phyloP scores from a whole-genome alignment of 2,888 invertebrate genomes.

The Anoplius nigerrimus region DNA sequence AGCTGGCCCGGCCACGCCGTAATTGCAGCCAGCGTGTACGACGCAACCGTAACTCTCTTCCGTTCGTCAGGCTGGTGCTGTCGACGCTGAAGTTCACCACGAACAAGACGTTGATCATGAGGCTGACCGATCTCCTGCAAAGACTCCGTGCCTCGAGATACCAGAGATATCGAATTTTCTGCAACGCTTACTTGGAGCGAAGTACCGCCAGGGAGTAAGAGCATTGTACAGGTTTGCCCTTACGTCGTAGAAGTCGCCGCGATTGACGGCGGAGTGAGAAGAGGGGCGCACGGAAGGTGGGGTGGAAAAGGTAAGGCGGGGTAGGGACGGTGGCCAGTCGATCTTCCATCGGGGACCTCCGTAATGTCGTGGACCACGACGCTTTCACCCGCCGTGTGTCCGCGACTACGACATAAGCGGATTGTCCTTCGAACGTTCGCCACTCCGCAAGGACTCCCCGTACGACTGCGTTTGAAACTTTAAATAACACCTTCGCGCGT shows the following conservation, averaged over 20 bases:
- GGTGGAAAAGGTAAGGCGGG: no score
- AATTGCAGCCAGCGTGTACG: no score
- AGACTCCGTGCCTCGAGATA: slow-evolving; percentile 60
- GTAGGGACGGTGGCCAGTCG: no score
- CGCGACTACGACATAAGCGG: slow-evolving; percentile 25
- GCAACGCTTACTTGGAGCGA: slow-evolving; percentile 53
- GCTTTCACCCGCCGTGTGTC: no score
- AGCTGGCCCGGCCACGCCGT: no score
- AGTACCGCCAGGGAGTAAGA: slow-evolving; percentile 61
- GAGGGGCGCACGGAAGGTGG: no score
- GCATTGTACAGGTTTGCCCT: slow-evolving; percentile 17
- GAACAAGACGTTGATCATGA: slow-evolving; percentile 31
- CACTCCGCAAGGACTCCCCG: slow-evolving; percentile 23
- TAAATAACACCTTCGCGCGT: not conserved
- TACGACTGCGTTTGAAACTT: slow-evolving; percentile 32
- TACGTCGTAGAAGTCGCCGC: not conserved
- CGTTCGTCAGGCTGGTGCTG: slow-evolving; percentile 30
- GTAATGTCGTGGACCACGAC: no score
- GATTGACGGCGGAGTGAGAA: no score
- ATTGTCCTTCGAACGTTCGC: slow-evolving; percentile 28
- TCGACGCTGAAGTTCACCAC: slow-evolving; percentile 26
- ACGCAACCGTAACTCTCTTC: no score
- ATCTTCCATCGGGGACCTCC: no score
- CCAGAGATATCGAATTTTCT: slow-evolving; percentile 63
- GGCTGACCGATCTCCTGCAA: slow-evolving; percentile 43